Base-by-base conservation (phyloP, 2,888 invertebrate species). In the Pharmacophagus antenor region DNA sequence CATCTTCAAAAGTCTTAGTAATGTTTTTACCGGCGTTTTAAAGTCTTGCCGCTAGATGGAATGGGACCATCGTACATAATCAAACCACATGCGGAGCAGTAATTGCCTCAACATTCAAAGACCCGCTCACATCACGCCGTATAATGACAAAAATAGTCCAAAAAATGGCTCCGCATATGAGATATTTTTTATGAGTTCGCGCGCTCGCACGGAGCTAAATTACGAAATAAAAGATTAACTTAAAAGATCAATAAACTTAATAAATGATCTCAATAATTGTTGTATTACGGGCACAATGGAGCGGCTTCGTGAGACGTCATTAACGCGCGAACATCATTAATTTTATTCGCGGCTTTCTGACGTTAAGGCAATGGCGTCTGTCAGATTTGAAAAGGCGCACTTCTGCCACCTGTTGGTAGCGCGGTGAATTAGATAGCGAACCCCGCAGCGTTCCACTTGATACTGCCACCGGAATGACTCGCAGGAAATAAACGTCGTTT, bases 241-340 rank as follows among this genome's bases (percentile, higher is more conserved):
- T 89, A 89, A 90, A 89, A 89, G 89, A 90, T 89, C 90, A 90
- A 90, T 90, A 90, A 90, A 90, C 89, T 89, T 90, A 89, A 90
- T 89, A 90, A 90, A 90, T 90, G 89, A 89, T 90, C 90, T 90
- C 86, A 90, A 89, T 90, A 90, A 89, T 90, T 89, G 90, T 90
- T 90, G 88, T 88, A 90, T 89, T 90, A 90, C 88, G 85, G 85
- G 80, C 83, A 90, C 90, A 90, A 90, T 90, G 88, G 89, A 84
- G 86, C 88, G 88, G 89, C 89, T 82, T 88, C 87, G 89, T 85
- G 86, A 85, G 83, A 83, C 88, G 88, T 87, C 89, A 90, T 89
- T 89, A 90, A 87, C 89, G 85, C 85, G 85, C 86, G 85, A 86
- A 85, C 86, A 90, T 89, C 89, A 90, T 90, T 88, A 90, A 90